Base-by-base conservation (phyloP, 2,888 invertebrate species). In the Cheilosia variabilis region DNA sequence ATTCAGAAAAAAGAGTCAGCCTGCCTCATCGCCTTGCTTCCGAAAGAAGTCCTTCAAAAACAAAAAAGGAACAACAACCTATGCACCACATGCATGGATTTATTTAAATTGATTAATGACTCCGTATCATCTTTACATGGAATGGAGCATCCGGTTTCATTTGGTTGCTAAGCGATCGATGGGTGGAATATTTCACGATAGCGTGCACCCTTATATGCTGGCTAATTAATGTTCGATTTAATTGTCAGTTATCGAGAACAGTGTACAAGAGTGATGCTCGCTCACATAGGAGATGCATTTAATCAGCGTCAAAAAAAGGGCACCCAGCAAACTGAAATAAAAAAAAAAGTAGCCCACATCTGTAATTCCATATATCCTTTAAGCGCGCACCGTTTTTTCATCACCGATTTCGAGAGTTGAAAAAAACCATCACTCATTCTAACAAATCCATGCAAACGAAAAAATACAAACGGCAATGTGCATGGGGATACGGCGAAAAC, bases 151-250 rank as follows among this genome's bases (percentile, higher is more conserved):
- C 41, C 50, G 43, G 19, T 52, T 65, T 47, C 65, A 57, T 58
- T 41, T 71, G 71, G 71, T 15, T 24, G 57, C 9, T 27, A 27
- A 27, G n/a, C 34, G 50, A 55, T 19, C 10, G 50, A 24, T 15
- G 27, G 15, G 7, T 10, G 7, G n/a, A 31, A 22, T 9, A 22
- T 10, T 15, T 41, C 13, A 22, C 2, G 15, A 22, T 7, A 22
- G n/a, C 62, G 17, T 24, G 57, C 34, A 57, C 47, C 63, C 78
- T 57, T 52, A 55, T 52, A 55, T 77, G 71, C 66, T 77, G 77
- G 72, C 72, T 86, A 86, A 86, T 86, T 86, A 86, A 86, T 86
- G 86, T 72, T 77, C 86, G 71, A 86, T 86, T 81, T 86, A 86
- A 86, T 86, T 69, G 81, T 72, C 86, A 81, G 76, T 68, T 86